Conservation (phyloP, 1,140 invertebrate genomes). For the Steinernema khuongi region DNA sequence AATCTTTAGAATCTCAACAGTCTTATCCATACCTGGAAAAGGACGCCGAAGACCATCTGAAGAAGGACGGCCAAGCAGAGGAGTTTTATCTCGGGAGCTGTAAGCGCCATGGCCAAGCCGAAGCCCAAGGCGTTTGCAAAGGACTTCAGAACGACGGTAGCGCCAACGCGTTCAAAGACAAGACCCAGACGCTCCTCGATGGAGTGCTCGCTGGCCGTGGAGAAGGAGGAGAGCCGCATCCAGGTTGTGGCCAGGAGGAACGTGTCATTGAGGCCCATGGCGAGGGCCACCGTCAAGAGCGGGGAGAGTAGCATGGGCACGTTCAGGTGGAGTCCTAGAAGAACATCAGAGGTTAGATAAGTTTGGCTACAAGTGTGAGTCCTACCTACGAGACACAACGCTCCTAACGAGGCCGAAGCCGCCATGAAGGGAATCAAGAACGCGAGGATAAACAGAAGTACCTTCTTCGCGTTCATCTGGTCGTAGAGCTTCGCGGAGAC, state of each 20-base stretch:
- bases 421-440: neutral
- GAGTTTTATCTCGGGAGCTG: neutral
- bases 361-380: too few relatives aligned
- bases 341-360: too few relatives aligned
- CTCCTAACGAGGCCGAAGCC: neutral
- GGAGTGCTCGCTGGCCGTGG: neutral
- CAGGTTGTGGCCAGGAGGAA: neutral
- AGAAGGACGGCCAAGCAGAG: neutral
- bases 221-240: neutral
- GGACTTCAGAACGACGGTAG: neutral
- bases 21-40: neutral
- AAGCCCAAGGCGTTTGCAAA: neutral
- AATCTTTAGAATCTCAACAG: neutral
- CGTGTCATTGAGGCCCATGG: neutral
- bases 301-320: neutral
- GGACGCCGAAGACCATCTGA: neutral
- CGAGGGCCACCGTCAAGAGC: neutral
- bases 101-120: neutral
- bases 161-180: neutral
- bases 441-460: neutral
- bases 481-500: neutral
- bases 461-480: neutral
- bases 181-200: neutral
- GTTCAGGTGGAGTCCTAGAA: neutral
- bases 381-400: neutral